phyloP scores from a whole-genome alignment of 1,140 invertebrate species.

The Drosophila auraria region DNA sequence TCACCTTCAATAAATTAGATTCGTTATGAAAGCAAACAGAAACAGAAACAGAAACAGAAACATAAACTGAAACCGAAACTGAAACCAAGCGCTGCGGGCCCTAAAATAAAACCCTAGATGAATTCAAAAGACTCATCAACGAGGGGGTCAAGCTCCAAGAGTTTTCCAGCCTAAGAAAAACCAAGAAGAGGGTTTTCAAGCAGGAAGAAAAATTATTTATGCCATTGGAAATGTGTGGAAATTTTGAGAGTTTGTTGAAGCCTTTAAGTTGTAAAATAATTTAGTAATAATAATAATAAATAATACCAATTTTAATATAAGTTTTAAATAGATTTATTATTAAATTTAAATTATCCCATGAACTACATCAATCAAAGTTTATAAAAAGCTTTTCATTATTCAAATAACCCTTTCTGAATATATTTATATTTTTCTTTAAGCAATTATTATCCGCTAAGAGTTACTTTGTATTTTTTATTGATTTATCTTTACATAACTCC shows the following conservation, averaged over 20 bases:
- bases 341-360: background rate
- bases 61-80: slow-evolving; percentile 9
- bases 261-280: too few relatives aligned
- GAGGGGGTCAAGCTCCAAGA: slow-evolving; percentile 10
- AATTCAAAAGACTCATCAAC: background rate
- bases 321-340: too few relatives aligned
- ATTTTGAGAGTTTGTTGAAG: too few relatives aligned
- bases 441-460: too few relatives aligned
- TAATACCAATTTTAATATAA: too few relatives aligned
- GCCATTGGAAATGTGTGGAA: background rate
- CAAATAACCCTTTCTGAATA: too few relatives aligned
- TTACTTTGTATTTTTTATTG: background rate
- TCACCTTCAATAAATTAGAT: slow-evolving; percentile 81
- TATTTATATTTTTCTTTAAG: too few relatives aligned
- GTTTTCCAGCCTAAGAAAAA: slow-evolving; percentile 9
- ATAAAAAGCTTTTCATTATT: too few relatives aligned
- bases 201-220: background rate
- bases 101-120: background rate
- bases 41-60: slow-evolving; percentile 17
- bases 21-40: slow-evolving; percentile 55
- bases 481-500: slow-evolving; percentile 1
- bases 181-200: background rate
- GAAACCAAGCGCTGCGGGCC: slow-evolving; percentile 20
- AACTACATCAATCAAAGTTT: background rate
- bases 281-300: too few relatives aligned